Evolutionary conservation across 2,888 invertebrate genomes (phyloP).

Genomic region (Agapetus fuscipes): DNA sequence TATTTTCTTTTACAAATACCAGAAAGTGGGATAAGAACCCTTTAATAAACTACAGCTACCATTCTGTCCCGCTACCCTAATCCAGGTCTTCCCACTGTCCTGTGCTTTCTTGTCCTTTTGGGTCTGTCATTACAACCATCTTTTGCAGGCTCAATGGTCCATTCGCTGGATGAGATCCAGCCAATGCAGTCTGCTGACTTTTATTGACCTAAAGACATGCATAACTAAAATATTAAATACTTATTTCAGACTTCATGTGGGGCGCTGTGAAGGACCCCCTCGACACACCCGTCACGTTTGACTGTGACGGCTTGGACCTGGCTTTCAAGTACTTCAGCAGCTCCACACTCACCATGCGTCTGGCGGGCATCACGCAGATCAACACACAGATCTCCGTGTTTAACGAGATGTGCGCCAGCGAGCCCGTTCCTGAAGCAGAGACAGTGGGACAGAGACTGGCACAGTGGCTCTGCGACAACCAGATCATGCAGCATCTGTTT

Average conservation of each 20-base stretch:
- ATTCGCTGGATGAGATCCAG: no score
- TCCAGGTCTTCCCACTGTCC: no score
- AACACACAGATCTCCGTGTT: conserved; percentile 88
- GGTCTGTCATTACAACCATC: no score
- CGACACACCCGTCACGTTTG: conserved; percentile 78
- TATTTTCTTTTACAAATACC: no score
- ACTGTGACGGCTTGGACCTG: conserved; percentile 77
- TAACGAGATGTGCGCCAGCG: conserved; percentile 85
- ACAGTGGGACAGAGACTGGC: conserved; percentile 75
- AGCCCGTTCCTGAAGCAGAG: conserved; percentile 78
- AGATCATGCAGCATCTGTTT: conserved; percentile 88
- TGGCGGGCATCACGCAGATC: conserved; percentile 90
- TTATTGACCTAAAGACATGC: no score
- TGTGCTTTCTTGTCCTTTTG: no score
- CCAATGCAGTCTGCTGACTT: no score
- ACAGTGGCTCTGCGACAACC: conserved; percentile 80
- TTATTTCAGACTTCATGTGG: conserved; percentile 79
- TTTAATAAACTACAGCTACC: no score
- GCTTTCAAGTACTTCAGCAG: conserved; percentile 97
- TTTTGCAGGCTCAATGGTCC: no score
- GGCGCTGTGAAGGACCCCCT: conserved; percentile 87
- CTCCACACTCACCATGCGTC: conserved; percentile 84
- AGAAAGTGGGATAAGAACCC: no score
- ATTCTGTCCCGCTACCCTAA: no score
- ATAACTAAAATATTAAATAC: no score